Evolutionary conservation across 2,888 invertebrate genomes (phyloP), one percentile per base, ranked within the genome.

Genomic region (Lycaena phlaeas): DNA sequence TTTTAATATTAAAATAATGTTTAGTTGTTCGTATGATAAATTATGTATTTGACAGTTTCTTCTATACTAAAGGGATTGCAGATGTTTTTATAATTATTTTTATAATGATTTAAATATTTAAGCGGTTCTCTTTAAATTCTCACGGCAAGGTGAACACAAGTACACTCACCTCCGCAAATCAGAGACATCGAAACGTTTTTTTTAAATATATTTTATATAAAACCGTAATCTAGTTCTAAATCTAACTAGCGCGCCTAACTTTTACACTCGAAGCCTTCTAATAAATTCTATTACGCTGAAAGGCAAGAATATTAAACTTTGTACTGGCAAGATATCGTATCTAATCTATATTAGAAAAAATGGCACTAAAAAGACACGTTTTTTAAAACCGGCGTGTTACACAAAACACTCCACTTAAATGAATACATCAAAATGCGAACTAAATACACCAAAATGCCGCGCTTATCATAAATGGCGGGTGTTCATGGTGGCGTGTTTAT

Each of bases 361-460:
- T 81, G 78, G 81, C 82, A 82, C 82, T 76, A 76, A 77, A 78
- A 82, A 82, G 79, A 84, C 82, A 82, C 82, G 75, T 65, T 73
- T 59, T 61, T 52, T 39, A 22, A 36, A 64, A 65, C 62, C 64
- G 62, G 64, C 51, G 42, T 52, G 41, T 51, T 34, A 34, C 52
- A 53, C 54, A 56, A 56, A 56, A 58, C 53, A 61, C 64, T 52
- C 53, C 50, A 52, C 51, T 50, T 51, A 79, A 79, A 64, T 65
- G 53, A 76, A 73, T 76, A 79, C 77, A 78, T 72, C 66, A 69
- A 78, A 75, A 71, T 59, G 52, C 51, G 54, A 73, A 75, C 61
- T 66, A 68, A 75, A 73, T 66, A 72, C 68, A 70, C 68, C 62
- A 57, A 62, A 59, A 54, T 58, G 50, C 51, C 45, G 45, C 51